Evolutionary conservation across 2,888 invertebrate genomes (phyloP), one percentile per base, ranked within the genome.

Genomic region (Heteropelma amictum): DNA sequence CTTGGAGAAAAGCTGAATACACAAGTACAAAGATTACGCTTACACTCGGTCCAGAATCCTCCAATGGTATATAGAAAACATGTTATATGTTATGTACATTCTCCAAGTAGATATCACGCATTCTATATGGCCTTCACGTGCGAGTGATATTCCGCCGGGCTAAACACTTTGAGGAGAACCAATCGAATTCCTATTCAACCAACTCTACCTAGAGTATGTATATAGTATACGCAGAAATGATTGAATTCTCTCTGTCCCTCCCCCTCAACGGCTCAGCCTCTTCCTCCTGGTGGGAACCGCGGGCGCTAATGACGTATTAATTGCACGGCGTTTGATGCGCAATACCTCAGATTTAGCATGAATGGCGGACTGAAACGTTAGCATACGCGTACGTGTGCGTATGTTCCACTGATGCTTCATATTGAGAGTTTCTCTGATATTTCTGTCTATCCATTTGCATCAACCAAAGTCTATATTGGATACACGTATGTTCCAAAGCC

Each of bases 251-350:
- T n/a, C n/a, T n/a, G n/a, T n/a, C n/a, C n/a, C n/a, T n/a, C n/a
- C n/a, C n/a, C n/a, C n/a, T n/a, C n/a, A n/a, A n/a, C n/a, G n/a
- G n/a, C n/a, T n/a, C n/a, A n/a, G n/a, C 12, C 33, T 30, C 23
- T 40, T 60, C 30, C 19, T n/a, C 45, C 19, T 30, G 19, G 28
- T 30, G 21, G 65, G 54, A 26, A 56, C 72, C 78, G 49, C 72
- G 51, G 56, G 78, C 83, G 82, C 81, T 83, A 84, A 84, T 77
- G 85, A 86, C 76, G 80, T 82, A 86, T 86, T 85, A 87, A 86
- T 86, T 86, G 83, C 81, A 72, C 64, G 69, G 80, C 81, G 81
- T 85, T 84, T 85, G 84, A 83, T 84, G 80, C 77, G 76, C 71
- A 53, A 72, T 67, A 64, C 61, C 53, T 65, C 61, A 54, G 47